Evolutionary conservation across 2,888 invertebrate species (phyloP).

Genomic region (Brachyopa scutellaris): DNA sequence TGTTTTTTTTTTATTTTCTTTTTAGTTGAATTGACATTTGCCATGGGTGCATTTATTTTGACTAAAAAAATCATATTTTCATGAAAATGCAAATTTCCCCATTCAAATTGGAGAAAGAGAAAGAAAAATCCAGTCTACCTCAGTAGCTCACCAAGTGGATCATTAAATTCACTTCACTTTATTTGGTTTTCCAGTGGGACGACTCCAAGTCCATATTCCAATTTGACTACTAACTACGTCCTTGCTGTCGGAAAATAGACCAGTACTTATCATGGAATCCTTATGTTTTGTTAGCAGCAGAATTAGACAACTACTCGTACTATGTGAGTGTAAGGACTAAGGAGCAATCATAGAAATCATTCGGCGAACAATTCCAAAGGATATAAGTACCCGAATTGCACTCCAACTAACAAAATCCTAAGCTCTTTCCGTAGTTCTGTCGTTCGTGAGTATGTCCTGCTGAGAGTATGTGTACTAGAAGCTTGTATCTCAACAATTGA

Average conservation of each 20-base stretch:
- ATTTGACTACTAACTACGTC: neutral
- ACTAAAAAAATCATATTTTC: too few species aligned
- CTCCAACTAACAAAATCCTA: neutral
- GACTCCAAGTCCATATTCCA: neutral
- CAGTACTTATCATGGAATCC: slow-evolving; percentile 21
- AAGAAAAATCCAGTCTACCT: too few species aligned
- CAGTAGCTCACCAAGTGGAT: slow-evolving; percentile 4
- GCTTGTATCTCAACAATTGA: slow-evolving; percentile 48
- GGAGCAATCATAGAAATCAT: slow-evolving; percentile 35
- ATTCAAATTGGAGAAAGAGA: too few species aligned
- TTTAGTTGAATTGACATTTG: too few species aligned
- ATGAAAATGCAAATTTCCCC: too few species aligned
- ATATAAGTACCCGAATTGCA: too few species aligned
- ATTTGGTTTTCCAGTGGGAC: neutral
- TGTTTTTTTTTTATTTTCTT: too few species aligned
- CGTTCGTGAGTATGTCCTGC: neutral
- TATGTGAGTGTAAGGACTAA: too few species aligned
- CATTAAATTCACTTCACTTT: slow-evolving; percentile 39
- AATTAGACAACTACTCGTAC: slow-evolving; percentile 14
- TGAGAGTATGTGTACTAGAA: neutral
- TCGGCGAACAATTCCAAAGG: slow-evolving; percentile 19
- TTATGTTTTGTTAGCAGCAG: slow-evolving; percentile 24
- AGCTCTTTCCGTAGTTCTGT: neutral
- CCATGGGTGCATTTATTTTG: too few species aligned
- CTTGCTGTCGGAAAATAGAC: slow-evolving; percentile 12